These are phyloP conservation scores for Pantherophis alleghaniensis DNA, from an alignment of 2,797 vertebrate genomes.

Conservation along the genomic window DNA sequence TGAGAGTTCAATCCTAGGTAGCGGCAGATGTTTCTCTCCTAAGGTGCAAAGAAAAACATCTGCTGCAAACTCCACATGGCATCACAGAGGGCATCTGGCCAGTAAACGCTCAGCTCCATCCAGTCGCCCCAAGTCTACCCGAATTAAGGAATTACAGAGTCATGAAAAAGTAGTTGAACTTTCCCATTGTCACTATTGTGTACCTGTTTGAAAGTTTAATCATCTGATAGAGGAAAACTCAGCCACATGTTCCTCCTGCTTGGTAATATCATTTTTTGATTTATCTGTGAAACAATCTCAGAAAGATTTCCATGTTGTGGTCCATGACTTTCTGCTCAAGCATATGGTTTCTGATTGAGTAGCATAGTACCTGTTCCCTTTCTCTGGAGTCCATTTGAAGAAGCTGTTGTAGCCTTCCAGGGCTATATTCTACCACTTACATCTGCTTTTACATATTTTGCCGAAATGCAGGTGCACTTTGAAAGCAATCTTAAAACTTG, in stretches of 20 bases:
- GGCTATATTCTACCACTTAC: not conserved
- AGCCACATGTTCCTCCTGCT: not conserved
- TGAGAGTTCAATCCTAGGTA: not conserved
- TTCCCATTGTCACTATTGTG: not conserved
- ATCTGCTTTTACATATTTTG: not conserved
- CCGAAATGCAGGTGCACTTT: not conserved
- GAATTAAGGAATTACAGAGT: not conserved
- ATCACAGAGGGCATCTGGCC: not conserved
- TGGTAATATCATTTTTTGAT: not conserved
- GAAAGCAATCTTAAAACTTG: not conserved
- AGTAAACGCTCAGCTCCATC: not conserved
- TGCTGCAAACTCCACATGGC: not conserved
- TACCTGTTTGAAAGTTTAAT: not conserved
- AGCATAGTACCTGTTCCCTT: not conserved
- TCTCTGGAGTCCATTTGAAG: not conserved
- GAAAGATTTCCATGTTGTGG: not conserved
- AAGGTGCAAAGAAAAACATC: not conserved
- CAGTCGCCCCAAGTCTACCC: not conserved
- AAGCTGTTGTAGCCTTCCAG: not conserved
- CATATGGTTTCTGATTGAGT: not conserved
- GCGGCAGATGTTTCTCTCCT: not conserved
- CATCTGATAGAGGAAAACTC: not conserved
- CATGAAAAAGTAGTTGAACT: not conserved
- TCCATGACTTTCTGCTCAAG: not conserved
- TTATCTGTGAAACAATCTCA: not conserved